Percentiles rank a stretch among this genome's conserved stretches.
Conservation (phyloP, 2,113 vertebrate species). For the Taxidea taxus region DNA sequence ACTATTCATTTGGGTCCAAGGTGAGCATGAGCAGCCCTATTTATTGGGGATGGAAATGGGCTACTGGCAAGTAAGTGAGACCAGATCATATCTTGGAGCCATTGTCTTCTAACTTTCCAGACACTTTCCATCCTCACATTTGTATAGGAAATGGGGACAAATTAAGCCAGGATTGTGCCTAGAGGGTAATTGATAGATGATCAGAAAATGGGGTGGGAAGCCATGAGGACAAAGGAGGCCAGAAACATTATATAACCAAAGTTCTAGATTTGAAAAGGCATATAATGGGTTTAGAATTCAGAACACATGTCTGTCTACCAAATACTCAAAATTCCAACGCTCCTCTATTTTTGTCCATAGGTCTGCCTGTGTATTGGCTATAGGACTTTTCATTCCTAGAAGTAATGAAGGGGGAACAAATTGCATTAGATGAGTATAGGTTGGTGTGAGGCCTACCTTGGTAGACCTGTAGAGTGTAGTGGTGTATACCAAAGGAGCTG, state of each 20-base stretch:
- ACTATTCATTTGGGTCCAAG: background rate
- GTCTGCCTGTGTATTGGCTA: background rate
- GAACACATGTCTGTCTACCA: background rate
- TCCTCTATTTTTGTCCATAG: slow-evolving; percentile 4
- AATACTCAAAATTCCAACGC: background rate
- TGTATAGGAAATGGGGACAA: background rate
- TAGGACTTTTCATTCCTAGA: background rate
- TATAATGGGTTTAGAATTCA: background rate
- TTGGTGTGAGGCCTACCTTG: background rate
- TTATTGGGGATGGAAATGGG: background rate
- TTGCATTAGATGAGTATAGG: background rate
- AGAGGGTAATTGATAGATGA: background rate
- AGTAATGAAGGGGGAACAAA: background rate
- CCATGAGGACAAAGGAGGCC: background rate
- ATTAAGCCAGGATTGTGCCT: background rate
- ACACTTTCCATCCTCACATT: background rate
- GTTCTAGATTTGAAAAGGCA: background rate
- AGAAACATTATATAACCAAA: background rate
- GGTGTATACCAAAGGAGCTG: background rate
- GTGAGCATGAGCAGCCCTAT: background rate
- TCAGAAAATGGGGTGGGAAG: background rate
- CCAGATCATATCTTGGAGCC: background rate
- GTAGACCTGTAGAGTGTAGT: background rate
- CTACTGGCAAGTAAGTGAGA: background rate
- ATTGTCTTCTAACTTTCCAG: background rate